Base-by-base conservation (phyloP, 1,140 invertebrate species). In the Temnothorax longispinosus region DNA sequence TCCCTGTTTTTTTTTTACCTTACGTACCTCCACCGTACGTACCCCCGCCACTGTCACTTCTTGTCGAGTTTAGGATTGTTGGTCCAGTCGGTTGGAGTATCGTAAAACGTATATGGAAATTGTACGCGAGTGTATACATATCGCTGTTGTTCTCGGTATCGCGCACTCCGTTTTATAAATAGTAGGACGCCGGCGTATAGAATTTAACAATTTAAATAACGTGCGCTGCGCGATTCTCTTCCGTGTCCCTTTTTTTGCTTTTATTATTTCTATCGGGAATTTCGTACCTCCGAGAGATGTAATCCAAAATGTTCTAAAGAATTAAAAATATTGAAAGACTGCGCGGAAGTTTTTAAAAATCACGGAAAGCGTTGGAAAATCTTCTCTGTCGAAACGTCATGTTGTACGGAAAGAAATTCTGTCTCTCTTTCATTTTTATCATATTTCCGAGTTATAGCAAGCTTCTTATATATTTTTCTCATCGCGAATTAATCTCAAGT, bases 201-300 rank as follows among this genome's bases (percentile, higher is more conserved):
- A 56, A 27, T 81, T 13, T n/a, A 56, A 81, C 47, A 71, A 54
- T 81, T 71, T 54, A 54, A 71, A 81, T 71, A 65, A 47, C 41
- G 18, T 47, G 15, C 13, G 41, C 10, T n/a, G 38, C 8, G 4
- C 52, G 56, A 62, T 35, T 13, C n/a, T 47, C 47, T 50, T 38
- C 0, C 15, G n/a, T n/a, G 8, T 1, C 5, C 7, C 1, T 4
- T 27, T 0, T 41, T 74, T 56, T 54, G 27, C 8, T 32, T 38
- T 74, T 75, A 18, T 69, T 67, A 69, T 69, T 47, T 69, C 13
- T 32, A 32, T 32, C 27, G 11, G 13, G 47, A 69, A 50, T 75
- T 58, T 75, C 35, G 6, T 41, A 8, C 18, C 3, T 38, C 27
- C 35, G 35, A n/a, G 32, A 44, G 15, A 44, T 3, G 21, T 44